Base-by-base conservation (phyloP, 2,797 vertebrate genomes). In the Serranus cabrilla region DNA sequence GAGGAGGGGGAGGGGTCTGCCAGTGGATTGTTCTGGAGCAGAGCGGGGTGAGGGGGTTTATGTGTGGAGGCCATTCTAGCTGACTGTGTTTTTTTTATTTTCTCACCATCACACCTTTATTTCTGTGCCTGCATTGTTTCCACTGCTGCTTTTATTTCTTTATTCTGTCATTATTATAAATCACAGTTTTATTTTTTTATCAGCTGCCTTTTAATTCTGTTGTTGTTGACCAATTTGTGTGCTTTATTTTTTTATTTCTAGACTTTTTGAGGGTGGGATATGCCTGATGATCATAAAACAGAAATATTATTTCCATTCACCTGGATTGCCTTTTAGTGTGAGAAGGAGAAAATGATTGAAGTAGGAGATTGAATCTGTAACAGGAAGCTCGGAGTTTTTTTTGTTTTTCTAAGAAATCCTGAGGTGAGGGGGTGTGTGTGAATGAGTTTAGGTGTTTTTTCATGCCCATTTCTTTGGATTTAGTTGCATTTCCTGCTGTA, bases 301-400 rank as follows among this genome's bases (percentile, higher is more conserved):
- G 49, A 83, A 65, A 51, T 79, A 11, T 54, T 59, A 21, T 65
- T 82, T 87, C 82, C 18, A 82, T 84, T 92, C 91, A 93, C 92
- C 89, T 86, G 78, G 81, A 87, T 78, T 93, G 93, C 94, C 93
- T 95, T 95, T 82, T 59, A 78, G 71, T 45, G 56, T 60, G 67
- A 85, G 70, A 73, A 46, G 23, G 27, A 58, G 51, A 70, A 56
- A 47, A 50, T 58, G 25, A 57, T 10, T 40, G 66, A 65, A 40
- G 50, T 51, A 27, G 51, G 52, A 51, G 43, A 72, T 37, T 60
- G 17, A 58, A 76, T 27, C 45, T 70, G 58, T 49, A 49, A 64
- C 49, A 60, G 51, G 66, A 78, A 74, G 68, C 64, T 69, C 31
- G n/a, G 61, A 43, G 40, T 17, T 55, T 20, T 45, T 11, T 3